Base-by-base conservation (phyloP, 2,888 invertebrate species). In the Standfussiana lucernea region DNA sequence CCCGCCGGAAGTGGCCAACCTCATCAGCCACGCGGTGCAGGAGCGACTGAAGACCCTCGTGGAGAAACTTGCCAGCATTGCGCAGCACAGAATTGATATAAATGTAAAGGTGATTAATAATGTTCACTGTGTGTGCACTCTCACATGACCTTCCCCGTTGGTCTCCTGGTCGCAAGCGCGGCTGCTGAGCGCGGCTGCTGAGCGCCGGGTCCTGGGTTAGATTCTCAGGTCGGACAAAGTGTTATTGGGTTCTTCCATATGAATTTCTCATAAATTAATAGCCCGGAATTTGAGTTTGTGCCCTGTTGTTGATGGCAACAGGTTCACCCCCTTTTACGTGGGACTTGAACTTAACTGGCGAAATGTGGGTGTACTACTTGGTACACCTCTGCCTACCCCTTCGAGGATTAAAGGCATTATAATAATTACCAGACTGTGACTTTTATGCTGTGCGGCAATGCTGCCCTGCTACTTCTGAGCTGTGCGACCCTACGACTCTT, bases 31-130 rank as follows among this genome's bases (percentile, higher is more conserved):
- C 95, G 99, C 99, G 13, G 98, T 98, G 37, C 99, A 99, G 94
- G 99, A 99, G 94, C 97, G 99, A 89, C 97, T 99, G 86, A 98
- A 99, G 95, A 98, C 98, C 94, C 95, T 99, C 86, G 97, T 99
- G 68, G 99, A 99, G 96, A 99, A 99, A 95, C 97, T 99, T 89
- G 98, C 99, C 71, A 98, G 98, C 88, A 98, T 99, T 92, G 99
- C 99, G 3, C 99, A 99, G 95, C 99, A 99, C 96, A 97, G 99
- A 92, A 98, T 99, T 94, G 99, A 99, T 96, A 97, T 98, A 90
- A 97, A 99, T 7, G 91, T 93, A 92, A 99, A 99, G 97, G 98
- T 98, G 70, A 77, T 53, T n/a, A n/a, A 10, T 59, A 59, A 18
- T 32, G 18, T 59, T 32, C 7, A 62, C 24, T n/a, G n/a, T n/a